Base-by-base conservation (phyloP, 2,888 invertebrate species). In the Limnephilus rhombicus region DNA sequence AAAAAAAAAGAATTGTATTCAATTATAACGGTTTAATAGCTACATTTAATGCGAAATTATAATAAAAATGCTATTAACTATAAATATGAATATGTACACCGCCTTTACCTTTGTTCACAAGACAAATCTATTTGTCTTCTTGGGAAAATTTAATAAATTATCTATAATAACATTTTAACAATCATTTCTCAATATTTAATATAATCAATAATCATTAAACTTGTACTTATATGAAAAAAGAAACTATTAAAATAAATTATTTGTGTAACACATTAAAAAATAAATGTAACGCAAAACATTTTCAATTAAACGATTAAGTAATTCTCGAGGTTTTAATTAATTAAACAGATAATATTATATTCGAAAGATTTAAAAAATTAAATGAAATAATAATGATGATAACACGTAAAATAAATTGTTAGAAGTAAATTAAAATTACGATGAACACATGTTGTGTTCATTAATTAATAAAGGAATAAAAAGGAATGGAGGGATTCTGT, bases 161-260 rank as follows among this genome's bases (percentile, higher is more conserved):
- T 93, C 93, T 93, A 93, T 92, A 87, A 93, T 92, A 93, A 93
- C 91, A 92, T 90, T 93, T 93, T 93, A 93, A 93, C 93, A 93
- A 93, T 93, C 92, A 89, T 93, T 92, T 90, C 81, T 92, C 91
- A 90, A 87, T 90, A 92, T 85, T 89, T 85, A 91, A 85, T 92
- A 93, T 92, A 92, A 93, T 87, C 91, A 93, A 93, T 93, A 90
- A 91, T 91, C 80, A 92, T 91, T 91, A 92, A 90, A 91, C 90
- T 93, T 93, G 93, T 93, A 93, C 93, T 91, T 91, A 92, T 92
- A 93, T 92, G 86, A 91, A 93, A 92, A 92, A 85, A 89, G 92
- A 92, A 93, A 92, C 91, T 93, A 93, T 92, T 89, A 86, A 92
- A 93, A 93, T 91, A 92, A 93, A 93, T 92, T 88, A 92, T 89